These are phyloP conservation scores for Helogale parvula DNA, from an alignment of 2,113 vertebrate genomes.

Conservation along the genomic window DNA sequence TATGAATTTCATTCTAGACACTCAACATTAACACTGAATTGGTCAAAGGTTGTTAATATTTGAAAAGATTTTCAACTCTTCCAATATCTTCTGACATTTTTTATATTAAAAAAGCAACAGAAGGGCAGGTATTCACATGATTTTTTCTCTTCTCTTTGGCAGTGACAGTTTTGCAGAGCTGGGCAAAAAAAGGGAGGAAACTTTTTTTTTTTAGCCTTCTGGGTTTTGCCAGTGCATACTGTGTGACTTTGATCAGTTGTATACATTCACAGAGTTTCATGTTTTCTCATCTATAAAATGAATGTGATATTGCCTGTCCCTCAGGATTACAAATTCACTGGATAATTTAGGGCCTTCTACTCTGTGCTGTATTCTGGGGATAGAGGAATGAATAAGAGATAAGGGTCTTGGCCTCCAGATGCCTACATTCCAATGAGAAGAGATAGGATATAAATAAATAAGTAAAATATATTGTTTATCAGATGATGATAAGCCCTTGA, in stretches of 20 bases:
- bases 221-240: background rate
- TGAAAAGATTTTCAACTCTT: background rate
- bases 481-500: background rate
- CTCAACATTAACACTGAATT: background rate
- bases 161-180: background rate
- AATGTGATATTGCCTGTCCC: background rate
- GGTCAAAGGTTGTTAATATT: background rate
- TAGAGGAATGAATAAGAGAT: background rate
- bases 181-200: background rate
- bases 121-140: background rate
- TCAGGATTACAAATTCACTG: background rate
- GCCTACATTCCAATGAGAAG: background rate
- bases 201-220: background rate
- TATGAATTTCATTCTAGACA: conserved; percentile 9
- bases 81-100: conserved; percentile 8
- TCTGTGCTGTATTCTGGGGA: background rate
- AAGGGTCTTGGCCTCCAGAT: background rate
- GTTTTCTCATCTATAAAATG: background rate
- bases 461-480: background rate
- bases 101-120: conserved; percentile 2
- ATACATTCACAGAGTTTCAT: background rate
- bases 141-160: background rate
- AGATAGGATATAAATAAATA: background rate
- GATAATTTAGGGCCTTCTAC: background rate
- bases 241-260: background rate